Base-by-base conservation (phyloP, 2,797 vertebrate species). In the Gouania willdenowi region DNA sequence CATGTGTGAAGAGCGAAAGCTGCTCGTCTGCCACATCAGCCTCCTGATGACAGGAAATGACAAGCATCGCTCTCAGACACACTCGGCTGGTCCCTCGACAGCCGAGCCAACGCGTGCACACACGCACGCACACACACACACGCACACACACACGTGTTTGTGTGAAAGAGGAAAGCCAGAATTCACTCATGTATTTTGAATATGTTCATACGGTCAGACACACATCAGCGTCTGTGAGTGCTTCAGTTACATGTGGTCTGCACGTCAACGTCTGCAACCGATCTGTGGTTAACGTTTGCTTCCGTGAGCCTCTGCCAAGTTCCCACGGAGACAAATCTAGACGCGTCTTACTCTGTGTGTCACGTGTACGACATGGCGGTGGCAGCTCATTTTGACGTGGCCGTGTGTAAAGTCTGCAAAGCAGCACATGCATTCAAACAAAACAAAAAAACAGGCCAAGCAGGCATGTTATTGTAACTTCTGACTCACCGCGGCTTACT, bases 11-110 rank as follows among this genome's bases (percentile, higher is more conserved):
- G 29, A 64, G 44, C 49, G 47, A 71, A 61, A 56, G 54, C 53
- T 70, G 66, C 35, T 63, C 69, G 70, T 56, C 66, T 52, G 55
- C 60, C 53, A 41, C 53, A 62, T 75, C 52, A 64, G 60, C 48
- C 49, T 56, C 67, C 48, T 55, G 48, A 49, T 49, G 36, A 58
- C 54, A 76, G 70, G 60, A 75, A 71, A 65, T 26, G 47, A 74
- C 49, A 54, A 51, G 55, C 58, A 49, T 66, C 63, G 54, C 59
- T 67, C 66, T 60, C 44, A 44, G 39, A 16, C 56, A 54, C 8
- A 54, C 46, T 39, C 40, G 27, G 50, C 58, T 60, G 35, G 42
- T 67, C 18, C 13, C 29, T 17, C 40, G 41, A 49, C 43, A 36
- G 34, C 22, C 17, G 6, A 56, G 25, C 46, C 57, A 37, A 37